Evolutionary conservation across 1,140 invertebrate genomes (phyloP), one percentile per base, ranked within the genome.

Genomic region (Coptotermes formosanus): DNA sequence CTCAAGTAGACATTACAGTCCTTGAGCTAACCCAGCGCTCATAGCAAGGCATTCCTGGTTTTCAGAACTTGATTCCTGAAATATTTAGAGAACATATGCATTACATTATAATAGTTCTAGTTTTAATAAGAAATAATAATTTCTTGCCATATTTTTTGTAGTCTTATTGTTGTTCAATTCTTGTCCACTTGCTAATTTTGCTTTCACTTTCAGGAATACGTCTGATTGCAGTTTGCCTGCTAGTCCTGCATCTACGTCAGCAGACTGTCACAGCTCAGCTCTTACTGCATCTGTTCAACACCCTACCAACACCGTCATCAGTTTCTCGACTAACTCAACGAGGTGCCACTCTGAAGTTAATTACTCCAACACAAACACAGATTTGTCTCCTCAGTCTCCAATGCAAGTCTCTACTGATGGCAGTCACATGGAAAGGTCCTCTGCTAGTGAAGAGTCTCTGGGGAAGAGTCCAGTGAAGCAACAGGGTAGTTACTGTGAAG

Each of bases 361-460:
- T n/a, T 25, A 38, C 59, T 85, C 85, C 55, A 85, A 48, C 32
- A 59, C 19, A 38, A 48, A 32, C 6, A 82, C 85, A 69, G 83
- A 84, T 48, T 52, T 32, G 23, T 84, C 83, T 23, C 85, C 75
- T 8, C 45, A 82, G 19, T 85, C 85, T 25, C 85, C 85, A 32
- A 85, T 85, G 59, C 85, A 85, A 8, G 43, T 85, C 2, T 85
- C 85, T 21, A 85, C 64, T 21, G 85, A 85, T 52, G 85, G 75
- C 23, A 83, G 82, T 38, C 43, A 45, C 23, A 83, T 45, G 64
- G 75, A 64, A 64, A 43, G 43, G 21, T 55, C 75, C 14, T 85
- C 85, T 4, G 75, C 75, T 81, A 55, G 45, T 45, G 85, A 85
- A 69, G 85, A 85, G 44, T 85, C 85, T 25, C 30, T 82, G 43